Percentiles rank a stretch among this genome's conserved stretches.
Conservation (phyloP, 2,113 vertebrate genomes). For the Meriones unguiculatus region DNA sequence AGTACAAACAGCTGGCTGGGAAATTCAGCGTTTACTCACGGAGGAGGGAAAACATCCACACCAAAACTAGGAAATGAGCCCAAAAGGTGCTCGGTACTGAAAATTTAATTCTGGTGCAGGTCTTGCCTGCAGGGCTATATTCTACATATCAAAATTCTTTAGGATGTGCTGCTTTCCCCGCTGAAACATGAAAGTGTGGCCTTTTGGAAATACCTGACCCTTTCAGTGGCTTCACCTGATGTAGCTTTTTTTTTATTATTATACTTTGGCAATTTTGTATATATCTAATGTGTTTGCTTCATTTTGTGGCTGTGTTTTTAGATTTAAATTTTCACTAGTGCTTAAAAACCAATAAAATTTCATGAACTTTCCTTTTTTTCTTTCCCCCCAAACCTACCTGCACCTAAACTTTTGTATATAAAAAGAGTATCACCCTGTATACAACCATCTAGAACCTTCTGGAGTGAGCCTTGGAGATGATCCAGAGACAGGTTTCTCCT, state of each 20-base stretch:
- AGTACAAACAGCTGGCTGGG: background rate
- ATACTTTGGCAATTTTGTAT: background rate
- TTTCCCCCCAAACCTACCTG: background rate
- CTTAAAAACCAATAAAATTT: constrained; percentile 39
- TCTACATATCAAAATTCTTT: background rate
- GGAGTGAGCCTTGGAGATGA: background rate
- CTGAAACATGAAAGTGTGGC: background rate
- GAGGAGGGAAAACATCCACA: background rate
- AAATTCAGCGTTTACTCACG: background rate
- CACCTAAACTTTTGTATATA: background rate
- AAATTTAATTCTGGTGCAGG: background rate
- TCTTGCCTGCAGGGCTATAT: background rate
- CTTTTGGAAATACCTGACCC: background rate
- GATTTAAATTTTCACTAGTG: constrained; percentile 30
- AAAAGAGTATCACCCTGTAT: background rate
- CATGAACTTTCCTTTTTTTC: background rate
- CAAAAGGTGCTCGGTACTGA: background rate
- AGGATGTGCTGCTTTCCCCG: background rate
- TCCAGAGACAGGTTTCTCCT: background rate
- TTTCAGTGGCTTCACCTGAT: background rate
- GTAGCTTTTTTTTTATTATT: background rate
- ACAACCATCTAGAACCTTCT: background rate
- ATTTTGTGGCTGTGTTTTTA: background rate
- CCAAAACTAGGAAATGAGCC: background rate
- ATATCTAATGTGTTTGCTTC: background rate